Conservation (phyloP, 2,113 vertebrate genomes). For the Gobius niger region DNA sequence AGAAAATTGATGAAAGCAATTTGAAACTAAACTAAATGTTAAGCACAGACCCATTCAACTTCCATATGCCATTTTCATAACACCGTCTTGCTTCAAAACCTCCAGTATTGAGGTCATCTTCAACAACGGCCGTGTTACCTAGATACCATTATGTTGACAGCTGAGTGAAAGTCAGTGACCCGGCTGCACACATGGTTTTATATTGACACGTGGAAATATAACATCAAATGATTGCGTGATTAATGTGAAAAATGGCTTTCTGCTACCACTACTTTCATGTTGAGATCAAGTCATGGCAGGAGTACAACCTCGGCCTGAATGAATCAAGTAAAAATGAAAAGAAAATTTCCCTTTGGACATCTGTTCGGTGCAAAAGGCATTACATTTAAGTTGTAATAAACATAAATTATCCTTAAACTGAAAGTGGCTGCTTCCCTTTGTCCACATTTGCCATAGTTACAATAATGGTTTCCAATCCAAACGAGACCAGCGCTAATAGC, state of each 20-base stretch:
- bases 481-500: conserved; percentile 33
- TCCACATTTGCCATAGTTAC: conserved; percentile 14
- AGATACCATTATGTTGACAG: conserved; percentile 8
- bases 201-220: conserved; percentile 3
- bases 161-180: conserved; percentile 5
- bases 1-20: neutral
- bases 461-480: conserved; percentile 39
- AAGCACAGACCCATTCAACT: neutral
- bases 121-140: neutral
- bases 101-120: conserved; percentile 3
- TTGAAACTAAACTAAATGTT: neutral
- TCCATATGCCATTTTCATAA: neutral
- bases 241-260: conserved; percentile 12
- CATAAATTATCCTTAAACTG: conserved; percentile 5
- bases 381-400: conserved; percentile 9
- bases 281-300: neutral
- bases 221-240: conserved; percentile 3
- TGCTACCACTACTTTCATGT: conserved; percentile 11
- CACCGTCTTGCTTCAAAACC: neutral
- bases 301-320: conserved; percentile 3
- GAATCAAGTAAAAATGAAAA: conserved; percentile 7
- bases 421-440: neutral
- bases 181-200: conserved; percentile 4
- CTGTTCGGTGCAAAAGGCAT: conserved; percentile 6
- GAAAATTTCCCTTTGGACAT: conserved; percentile 13